Base-by-base conservation (phyloP, 2,888 invertebrate species). In the Pseudococcus jackbeardsleyi region DNA sequence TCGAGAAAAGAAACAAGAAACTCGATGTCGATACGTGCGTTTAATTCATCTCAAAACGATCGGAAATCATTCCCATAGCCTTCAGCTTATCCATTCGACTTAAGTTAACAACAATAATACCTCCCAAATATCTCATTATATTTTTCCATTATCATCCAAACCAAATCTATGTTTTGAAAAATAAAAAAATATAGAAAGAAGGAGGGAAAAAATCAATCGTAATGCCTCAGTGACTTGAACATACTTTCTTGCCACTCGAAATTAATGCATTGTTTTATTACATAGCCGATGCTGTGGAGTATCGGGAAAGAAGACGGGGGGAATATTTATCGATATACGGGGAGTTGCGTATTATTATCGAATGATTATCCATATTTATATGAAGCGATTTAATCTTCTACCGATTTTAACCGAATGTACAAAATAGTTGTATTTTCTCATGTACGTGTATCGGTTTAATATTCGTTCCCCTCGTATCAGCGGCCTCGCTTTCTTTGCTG, bases 231-330 rank as follows among this genome's bases (percentile, higher is more conserved):
- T 59, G 68, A 72, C 15, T 8, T 33, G 59, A n/a, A 59, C 19
- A 59, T 59, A 59, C 59, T 19, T n/a, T 46, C 46, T 46, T 50
- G 50, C 46, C 15, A 64, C 19, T 64, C 68, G 26, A 72, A 72
- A 26, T 72, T 72, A 72, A 72, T 72, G 68, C 68, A 26, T 72
- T 72, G 68, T 72, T 72, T 72, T 72, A 72, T 72, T 72, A 72
- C 68, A 33, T 33, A 59, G 59, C 19, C 19, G 5, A 59, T 5
- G 33, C 11, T 9, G 33, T 15, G 68, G 11, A 5, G 59, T 19
- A 19, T 72, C 33, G 26, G 0, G 33, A 12, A 15, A 5, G 1
- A 5, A 72, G 33, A 5, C 12, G 26, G 12, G 68, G 33, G 68
- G 54, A 17, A 54, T 64, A 64, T 64, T 64, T 64, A 64, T 54